Evolutionary conservation across 1,140 invertebrate genomes (phyloP), one percentile per base, ranked within the genome.

Genomic region (Myzus persicae): DNA sequence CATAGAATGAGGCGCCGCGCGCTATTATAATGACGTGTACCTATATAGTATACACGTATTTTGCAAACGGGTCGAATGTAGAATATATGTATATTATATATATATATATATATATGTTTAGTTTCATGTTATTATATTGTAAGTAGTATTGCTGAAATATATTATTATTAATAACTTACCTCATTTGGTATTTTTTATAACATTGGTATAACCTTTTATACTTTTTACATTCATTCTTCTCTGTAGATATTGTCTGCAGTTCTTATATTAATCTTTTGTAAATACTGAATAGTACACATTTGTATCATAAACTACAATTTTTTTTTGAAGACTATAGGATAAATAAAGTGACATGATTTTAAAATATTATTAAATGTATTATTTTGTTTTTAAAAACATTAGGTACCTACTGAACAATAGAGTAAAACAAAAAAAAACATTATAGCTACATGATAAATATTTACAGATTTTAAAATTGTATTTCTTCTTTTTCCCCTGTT

Each of bases 331-430:
- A 87, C 18, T 87, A 87, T 87, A 85, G 24, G 82, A 85, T 85
- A 85, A 42, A 85, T 44, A 85, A 85, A 85, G 40, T 44, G 31
- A 85, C 82, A 85, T 85, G 20, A 40, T 38, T 84, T 84, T 84
- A 84, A 51, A 84, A 84, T 84, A 42, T 40, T 84, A 84, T 84
- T 84, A 40, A 84, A 84, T 42, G 82, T 42, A 84, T 84, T 84
- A 84, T 42, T 84, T 84, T 84, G 82, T 84, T 84, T 84, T 31
- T 9, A 81, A 84, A 84, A 84, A 40, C 40, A 84, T 84, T 26
- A 84, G n/a, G n/a, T n/a, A n/a, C n/a, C 22, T 84, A 8, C 42
- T 14, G 48, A 84, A 36, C 9, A 84, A 42, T 42, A 84, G 6
- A 84, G 31, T 84, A 84, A 82, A 82, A 82, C 38, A 82, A 82